Evolutionary conservation across 92 coral and sea anemone species (phyloP).

Genomic region (Nematostella vectensis): DNA sequence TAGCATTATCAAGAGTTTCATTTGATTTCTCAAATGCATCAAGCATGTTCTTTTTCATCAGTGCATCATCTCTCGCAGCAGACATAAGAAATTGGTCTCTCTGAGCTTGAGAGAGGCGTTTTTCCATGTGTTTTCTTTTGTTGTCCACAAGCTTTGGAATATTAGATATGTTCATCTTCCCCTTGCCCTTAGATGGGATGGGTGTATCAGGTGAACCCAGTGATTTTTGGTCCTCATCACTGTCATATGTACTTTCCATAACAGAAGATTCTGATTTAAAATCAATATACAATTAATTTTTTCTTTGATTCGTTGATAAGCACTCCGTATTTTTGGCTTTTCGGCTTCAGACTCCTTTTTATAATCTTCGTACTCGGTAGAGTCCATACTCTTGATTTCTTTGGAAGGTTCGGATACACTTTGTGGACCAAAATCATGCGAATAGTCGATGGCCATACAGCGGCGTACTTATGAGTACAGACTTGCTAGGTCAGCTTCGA

Average conservation of each 20-base stretch:
- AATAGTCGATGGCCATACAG: conserved; percentile 6
- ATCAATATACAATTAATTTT: conserved; percentile 23
- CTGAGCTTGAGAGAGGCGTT: conserved; percentile 16
- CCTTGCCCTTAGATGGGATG: conserved; percentile 15
- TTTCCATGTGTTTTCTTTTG: conserved; percentile 29
- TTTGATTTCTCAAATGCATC: conserved; percentile 13
- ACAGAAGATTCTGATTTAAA: background rate
- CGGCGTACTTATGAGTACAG: background rate
- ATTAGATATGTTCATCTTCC: conserved; percentile 4
- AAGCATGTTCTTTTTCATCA: conserved; percentile 13
- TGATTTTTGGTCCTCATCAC: too few relatives aligned
- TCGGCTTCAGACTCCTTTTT: conserved; percentile 11
- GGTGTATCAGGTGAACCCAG: conserved; percentile 5
- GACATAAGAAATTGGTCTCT: conserved; percentile 20
- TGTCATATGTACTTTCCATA: too few relatives aligned
- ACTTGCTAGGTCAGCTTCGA: background rate
- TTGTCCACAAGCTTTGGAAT: conserved; percentile 24
- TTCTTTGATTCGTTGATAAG: conserved; percentile 23
- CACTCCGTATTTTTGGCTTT: conserved; percentile 8
- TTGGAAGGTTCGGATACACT: conserved; percentile 16
- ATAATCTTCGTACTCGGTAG: conserved; percentile 13
- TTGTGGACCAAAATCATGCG: conserved; percentile 32
- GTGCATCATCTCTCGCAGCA: conserved; percentile 17
- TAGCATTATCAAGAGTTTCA: conserved; percentile 11
- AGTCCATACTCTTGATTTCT: conserved; percentile 22